These are phyloP conservation scores for Mongoloraphidia duomilia DNA, from an alignment of 2,888 invertebrate genomes.

Conservation along the genomic window DNA sequence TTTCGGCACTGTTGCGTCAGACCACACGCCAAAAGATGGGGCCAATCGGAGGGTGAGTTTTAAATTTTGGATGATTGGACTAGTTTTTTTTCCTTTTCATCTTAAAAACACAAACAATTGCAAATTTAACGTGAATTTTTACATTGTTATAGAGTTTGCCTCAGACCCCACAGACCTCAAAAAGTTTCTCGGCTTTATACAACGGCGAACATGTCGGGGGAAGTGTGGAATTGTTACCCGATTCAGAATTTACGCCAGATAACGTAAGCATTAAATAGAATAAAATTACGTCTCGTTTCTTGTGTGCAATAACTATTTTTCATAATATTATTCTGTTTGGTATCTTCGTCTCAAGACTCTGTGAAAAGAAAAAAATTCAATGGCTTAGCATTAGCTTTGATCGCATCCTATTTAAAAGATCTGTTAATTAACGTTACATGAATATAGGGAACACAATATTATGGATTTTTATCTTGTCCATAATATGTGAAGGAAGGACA, in stretches of 20 bases:
- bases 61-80: not conserved
- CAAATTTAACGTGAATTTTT: slow-evolving; percentile 5
- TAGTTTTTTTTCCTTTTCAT: no score
- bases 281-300: not conserved
- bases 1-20: slow-evolving; percentile 46
- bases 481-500: no score
- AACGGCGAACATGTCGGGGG: slow-evolving; percentile 21
- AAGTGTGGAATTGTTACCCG: slow-evolving; percentile 22
- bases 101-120: no score
- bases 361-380: no score
- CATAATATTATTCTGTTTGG: no score
- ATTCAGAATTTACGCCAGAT: slow-evolving; percentile 26
- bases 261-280: slow-evolving; percentile 24
- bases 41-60: slow-evolving; percentile 43
- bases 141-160: slow-evolving; percentile 37
- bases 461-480: no score
- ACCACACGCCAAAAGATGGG: slow-evolving; percentile 43
- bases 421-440: no score
- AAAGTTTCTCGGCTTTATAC: slow-evolving; percentile 26
- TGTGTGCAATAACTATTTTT: no score
- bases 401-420: no score
- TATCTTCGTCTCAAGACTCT: no score
- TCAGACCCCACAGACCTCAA: slow-evolving; percentile 36
- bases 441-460: no score
- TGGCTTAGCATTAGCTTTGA: no score